A percentile compares a stretch with the other conserved stretches of the same genome.
These are phyloP conservation scores for Lomographa bimaculata DNA, from an alignment of 2,888 invertebrate genomes.

Conservation along the genomic window DNA sequence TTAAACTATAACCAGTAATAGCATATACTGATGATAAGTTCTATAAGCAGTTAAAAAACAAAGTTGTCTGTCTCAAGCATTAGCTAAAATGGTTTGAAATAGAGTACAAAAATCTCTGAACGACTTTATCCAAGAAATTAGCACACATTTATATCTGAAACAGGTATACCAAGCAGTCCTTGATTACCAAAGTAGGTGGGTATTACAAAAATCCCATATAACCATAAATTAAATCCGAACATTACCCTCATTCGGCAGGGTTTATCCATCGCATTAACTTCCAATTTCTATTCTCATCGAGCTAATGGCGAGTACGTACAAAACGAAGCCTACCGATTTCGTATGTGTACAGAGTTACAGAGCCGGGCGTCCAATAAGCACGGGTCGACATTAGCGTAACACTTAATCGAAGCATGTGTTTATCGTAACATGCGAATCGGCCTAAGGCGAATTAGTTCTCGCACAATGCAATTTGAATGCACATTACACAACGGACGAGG, in stretches of 20 bases:
- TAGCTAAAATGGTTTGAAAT: too few relatives aligned
- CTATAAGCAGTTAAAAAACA: too few relatives aligned
- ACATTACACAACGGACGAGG: constrained; percentile 83
- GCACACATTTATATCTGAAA: too few relatives aligned
- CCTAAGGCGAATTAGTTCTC: constrained; percentile 83
- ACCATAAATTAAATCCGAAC: constrained; percentile 23
- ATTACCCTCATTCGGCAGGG: constrained; percentile 26
- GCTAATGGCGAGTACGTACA: constrained; percentile 29
- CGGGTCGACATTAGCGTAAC: constrained; percentile 62
- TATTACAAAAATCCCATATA: constrained; percentile 18
- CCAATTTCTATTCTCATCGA: constrained; percentile 33
- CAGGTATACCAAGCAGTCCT: too few relatives aligned
- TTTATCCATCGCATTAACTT: constrained; percentile 30
- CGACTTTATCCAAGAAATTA: too few relatives aligned
- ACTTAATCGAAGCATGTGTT: constrained; percentile 81
- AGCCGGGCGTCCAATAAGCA: constrained; percentile 53
- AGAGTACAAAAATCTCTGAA: too few relatives aligned
- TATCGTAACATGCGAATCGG: constrained; percentile 81
- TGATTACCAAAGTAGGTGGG: constrained; percentile 5
- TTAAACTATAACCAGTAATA: too few relatives aligned
- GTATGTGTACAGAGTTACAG: constrained; percentile 46
- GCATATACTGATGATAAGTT: too few relatives aligned
- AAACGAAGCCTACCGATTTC: constrained; percentile 37
- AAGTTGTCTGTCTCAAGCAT: too few relatives aligned
- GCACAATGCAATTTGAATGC: constrained; percentile 84